A percentile compares a stretch with the other conserved stretches of the same genome.
These are phyloP conservation scores for Lepidochrysops patricia DNA, from an alignment of 2,888 invertebrate genomes.

Conservation along the genomic window DNA sequence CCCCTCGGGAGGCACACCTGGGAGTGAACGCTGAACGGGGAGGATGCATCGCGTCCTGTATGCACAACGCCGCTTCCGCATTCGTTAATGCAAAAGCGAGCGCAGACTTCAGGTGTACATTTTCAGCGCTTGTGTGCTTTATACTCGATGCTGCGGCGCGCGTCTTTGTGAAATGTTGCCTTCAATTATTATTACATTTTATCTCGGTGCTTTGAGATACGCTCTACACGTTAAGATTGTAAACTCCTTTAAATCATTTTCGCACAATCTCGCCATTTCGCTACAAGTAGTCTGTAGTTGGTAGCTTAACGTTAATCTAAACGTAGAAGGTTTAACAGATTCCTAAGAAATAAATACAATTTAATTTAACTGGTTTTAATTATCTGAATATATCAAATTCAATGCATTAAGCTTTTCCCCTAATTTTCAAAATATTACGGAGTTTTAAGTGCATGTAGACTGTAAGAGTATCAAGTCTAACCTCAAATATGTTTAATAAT, in stretches of 20 bases:
- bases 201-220: constrained; percentile 43
- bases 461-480: too few relatives aligned
- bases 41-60: constrained; percentile 65
- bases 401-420: too few relatives aligned
- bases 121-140: constrained; percentile 71
- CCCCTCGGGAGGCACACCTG: constrained; percentile 30
- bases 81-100: constrained; percentile 74
- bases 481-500: too few relatives aligned
- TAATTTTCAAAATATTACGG: too few relatives aligned
- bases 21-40: constrained; percentile 30
- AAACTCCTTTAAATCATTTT: constrained; percentile 10
- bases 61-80: constrained; percentile 73
- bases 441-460: too few relatives aligned
- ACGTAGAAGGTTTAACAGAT: too few relatives aligned
- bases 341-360: too few relatives aligned
- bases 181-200: constrained; percentile 69
- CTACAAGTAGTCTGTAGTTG: constrained; percentile 15
- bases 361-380: too few relatives aligned
- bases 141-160: constrained; percentile 63
- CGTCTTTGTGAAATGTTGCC: constrained; percentile 64
- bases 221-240: constrained; percentile 12
- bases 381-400: too few relatives aligned
- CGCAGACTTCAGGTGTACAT: constrained; percentile 72
- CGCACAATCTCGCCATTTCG: background rate
- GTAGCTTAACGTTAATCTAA: too few relatives aligned